Conservation (phyloP, 2,113 vertebrate genomes). For the Phylloscopus whistleri region DNA sequence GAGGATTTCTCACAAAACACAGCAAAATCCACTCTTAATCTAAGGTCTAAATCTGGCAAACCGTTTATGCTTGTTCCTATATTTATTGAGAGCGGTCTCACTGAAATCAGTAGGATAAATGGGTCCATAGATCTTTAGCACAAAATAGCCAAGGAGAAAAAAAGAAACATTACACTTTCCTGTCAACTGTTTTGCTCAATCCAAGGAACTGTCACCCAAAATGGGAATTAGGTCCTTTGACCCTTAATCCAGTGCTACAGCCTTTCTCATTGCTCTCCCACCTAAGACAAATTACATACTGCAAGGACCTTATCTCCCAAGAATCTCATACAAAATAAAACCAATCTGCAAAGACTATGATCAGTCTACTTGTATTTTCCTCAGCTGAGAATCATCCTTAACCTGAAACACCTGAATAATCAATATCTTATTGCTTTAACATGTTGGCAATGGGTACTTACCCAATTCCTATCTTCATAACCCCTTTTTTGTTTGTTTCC, state of each 20-base stretch:
- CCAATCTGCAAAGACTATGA: neutral
- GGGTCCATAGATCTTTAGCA: neutral
- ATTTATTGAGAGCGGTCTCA: neutral
- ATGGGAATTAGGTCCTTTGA: neutral
- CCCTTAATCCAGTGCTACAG: neutral
- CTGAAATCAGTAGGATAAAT: constrained; percentile 7
- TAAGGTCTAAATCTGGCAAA: neutral
- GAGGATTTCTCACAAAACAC: neutral
- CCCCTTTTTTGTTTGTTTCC: rapidly evolving
- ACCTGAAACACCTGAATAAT: neutral
- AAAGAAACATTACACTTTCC: neutral
- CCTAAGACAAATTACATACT: neutral
- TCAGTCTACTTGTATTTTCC: neutral
- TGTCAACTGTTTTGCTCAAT: neutral
- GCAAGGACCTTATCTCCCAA: neutral
- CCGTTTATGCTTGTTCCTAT: neutral
- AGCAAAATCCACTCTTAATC: neutral
- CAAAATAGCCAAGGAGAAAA: neutral
- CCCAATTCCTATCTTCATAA: neutral
- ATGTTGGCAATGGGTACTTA: neutral
- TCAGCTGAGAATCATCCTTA: neutral
- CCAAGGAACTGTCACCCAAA: neutral
- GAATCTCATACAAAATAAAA: neutral
- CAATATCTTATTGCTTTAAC: neutral
- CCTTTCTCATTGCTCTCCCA: neutral